These are phyloP conservation scores for Spodoptera frugiperda DNA, from an alignment of 1,140 invertebrate genomes.

Conservation along the genomic window DNA sequence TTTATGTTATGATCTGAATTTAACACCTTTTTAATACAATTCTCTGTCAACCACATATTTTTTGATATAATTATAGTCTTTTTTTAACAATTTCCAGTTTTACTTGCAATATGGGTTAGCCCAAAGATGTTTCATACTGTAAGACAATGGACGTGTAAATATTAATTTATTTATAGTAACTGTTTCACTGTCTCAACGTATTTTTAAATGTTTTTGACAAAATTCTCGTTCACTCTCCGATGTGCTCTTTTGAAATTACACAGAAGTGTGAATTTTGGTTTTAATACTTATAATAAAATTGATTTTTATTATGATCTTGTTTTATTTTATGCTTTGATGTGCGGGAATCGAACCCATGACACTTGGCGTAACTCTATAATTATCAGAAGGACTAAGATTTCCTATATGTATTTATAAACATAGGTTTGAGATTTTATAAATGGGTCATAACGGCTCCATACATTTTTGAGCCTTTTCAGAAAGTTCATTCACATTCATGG, in stretches of 20 bases:
- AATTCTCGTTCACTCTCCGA: constrained; percentile 54
- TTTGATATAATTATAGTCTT: not conserved
- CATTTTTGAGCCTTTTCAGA: no score
- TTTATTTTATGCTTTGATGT: no score
- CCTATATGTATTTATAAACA: no score
- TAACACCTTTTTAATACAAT: not conserved
- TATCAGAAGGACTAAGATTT: no score
- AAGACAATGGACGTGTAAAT: constrained; percentile 71
- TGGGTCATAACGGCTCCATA: no score
- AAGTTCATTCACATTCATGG: no score
- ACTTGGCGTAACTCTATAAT: no score
- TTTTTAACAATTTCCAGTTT: not conserved
- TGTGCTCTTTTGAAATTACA: constrained; percentile 54
- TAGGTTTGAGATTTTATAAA: not conserved
- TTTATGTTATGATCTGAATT: constrained; percentile 41
- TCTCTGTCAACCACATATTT: not conserved
- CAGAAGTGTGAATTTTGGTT: constrained; percentile 62
- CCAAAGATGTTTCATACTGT: constrained; percentile 71
- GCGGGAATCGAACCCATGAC: no score
- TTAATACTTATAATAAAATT: constrained; percentile 60
- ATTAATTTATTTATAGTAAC: constrained; percentile 65
- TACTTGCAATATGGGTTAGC: constrained; percentile 50
- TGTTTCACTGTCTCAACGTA: constrained; percentile 31
- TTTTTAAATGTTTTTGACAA: constrained; percentile 45
- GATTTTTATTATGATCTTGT: constrained; percentile 48